Evolutionary conservation across 2,888 invertebrate genomes (phyloP), one percentile per base, ranked within the genome.

Genomic region (Diaphora mendica): DNA sequence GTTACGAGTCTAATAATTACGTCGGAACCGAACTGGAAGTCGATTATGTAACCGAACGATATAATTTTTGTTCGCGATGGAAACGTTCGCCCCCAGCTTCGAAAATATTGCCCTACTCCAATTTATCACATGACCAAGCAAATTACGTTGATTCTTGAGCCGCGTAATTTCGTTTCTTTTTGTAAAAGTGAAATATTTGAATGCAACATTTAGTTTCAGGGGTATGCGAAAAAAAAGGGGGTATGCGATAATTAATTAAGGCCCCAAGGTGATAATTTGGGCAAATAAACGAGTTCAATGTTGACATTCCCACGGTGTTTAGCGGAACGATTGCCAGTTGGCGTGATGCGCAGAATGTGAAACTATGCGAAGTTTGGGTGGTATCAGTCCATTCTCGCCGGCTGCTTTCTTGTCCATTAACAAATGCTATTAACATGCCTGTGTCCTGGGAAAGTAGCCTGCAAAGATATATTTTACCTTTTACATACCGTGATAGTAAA

Each of bases 241-340:
- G 85, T 76, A 78, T 74, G 74, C 30, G 42, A 86, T 90, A 91
- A 93, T 92, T 92, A 92, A 93, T 92, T 88, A 87, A 87, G 90
- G 87, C 90, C 92, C 87, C 90, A 90, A 90, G 86, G 90, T 87
- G 84, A 90, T 89, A 91, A 91, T 90, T 90, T 86, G 88, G 80
- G 81, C 87, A 90, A 91, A 90, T 89, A 88, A 90, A 80, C 81
- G 83, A 82, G 83, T 86, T 82, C 75, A 85, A 87, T 82, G 84
- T 84, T 82, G 79, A 82, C 82, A 85, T 92, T 92, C 92, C 91
- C 91, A 92, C 91, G 91, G n/a, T 55, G 68, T 55, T 75, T 72
- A 65, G 72, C 66, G 68, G 66, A 69, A 3, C 35, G 83, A 81
- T 74, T 82, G 80, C 9, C 51, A 55, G 51, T n/a, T n/a, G 51